These are phyloP conservation scores for Paramormyrops hopkinsi DNA, from an alignment of 2,797 vertebrate species.

Conservation along the genomic window DNA sequence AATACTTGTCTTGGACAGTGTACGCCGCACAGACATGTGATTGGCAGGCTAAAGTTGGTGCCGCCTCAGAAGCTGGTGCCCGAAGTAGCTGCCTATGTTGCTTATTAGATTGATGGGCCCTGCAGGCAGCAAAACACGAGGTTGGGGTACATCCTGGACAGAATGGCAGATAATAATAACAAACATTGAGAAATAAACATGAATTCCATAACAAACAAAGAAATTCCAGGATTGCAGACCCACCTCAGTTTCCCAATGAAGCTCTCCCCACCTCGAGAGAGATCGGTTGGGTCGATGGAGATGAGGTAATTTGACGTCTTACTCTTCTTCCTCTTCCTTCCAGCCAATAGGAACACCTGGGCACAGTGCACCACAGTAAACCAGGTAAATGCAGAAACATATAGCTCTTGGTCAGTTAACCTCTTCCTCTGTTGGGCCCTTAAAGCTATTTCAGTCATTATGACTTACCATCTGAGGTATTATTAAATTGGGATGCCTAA, in stretches of 20 bases:
- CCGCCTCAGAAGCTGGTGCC: neutral
- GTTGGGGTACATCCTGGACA: neutral
- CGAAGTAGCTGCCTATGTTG: neutral
- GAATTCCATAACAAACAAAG: neutral
- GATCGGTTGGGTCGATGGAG: conserved; percentile 94
- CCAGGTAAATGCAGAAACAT: neutral
- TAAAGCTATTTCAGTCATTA: neutral
- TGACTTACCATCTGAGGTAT: neutral
- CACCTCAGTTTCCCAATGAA: conserved; percentile 97
- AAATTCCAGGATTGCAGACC: conserved; percentile 17
- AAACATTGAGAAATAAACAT: neutral
- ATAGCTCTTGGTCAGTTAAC: neutral
- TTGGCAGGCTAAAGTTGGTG: neutral
- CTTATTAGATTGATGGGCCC: neutral
- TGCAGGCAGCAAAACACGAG: neutral
- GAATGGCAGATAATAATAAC: neutral
- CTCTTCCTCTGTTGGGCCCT: neutral
- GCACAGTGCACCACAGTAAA: neutral
- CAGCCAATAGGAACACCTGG: conserved; percentile 92
- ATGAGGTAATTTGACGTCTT: conserved; percentile 99
- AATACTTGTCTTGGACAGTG: neutral
- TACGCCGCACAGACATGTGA: neutral
- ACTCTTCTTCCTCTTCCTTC: conserved; percentile 98
- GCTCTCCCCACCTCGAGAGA: conserved; percentile 94
- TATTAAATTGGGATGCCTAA: neutral